Conservation (phyloP, 1,140 invertebrate species). For the Bombus fervidus region DNA sequence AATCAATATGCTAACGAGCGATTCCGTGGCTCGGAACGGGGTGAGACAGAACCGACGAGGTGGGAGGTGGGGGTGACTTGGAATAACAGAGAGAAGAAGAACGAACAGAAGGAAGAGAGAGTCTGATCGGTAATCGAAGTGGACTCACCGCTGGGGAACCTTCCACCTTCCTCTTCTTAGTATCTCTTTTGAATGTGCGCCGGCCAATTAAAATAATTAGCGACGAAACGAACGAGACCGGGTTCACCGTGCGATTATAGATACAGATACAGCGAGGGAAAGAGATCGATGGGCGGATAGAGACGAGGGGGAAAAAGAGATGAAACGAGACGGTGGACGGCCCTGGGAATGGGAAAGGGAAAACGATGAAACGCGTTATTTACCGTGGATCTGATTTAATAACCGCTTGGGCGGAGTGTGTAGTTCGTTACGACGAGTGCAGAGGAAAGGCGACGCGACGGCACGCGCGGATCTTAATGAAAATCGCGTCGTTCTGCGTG, state of each 20-base stretch:
- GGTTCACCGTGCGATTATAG: constrained; percentile 63
- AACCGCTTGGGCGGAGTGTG: constrained; percentile 41
- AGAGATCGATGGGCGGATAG: constrained; percentile 35
- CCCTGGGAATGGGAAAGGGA: constrained; percentile 7
- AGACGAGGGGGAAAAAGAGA: background rate
- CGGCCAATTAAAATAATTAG: constrained; percentile 74
- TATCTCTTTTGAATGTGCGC: constrained; percentile 71
- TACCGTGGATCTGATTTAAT: constrained; percentile 61
- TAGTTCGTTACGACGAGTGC: constrained; percentile 25
- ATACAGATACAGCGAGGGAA: constrained; percentile 60
- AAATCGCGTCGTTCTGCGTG: constrained; percentile 19
- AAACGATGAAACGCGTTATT: constrained; percentile 54
- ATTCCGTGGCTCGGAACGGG: constrained; percentile 59
- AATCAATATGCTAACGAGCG: constrained; percentile 82
- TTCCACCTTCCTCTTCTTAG: constrained; percentile 57
- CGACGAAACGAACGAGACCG: constrained; percentile 68
- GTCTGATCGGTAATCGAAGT: constrained; percentile 63
- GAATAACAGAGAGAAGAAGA: constrained; percentile 8
- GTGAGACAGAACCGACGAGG: constrained; percentile 31
- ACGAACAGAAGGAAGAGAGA: constrained; percentile 17
- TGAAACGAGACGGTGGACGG: background rate
- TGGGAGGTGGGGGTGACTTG: constrained; percentile 28
- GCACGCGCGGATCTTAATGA: constrained; percentile 28
- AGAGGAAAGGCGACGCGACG: background rate
- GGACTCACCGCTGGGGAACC: constrained; percentile 51